These are phyloP conservation scores for Acronicta leporina DNA, from an alignment of 2,888 invertebrate species.

Conservation along the genomic window DNA sequence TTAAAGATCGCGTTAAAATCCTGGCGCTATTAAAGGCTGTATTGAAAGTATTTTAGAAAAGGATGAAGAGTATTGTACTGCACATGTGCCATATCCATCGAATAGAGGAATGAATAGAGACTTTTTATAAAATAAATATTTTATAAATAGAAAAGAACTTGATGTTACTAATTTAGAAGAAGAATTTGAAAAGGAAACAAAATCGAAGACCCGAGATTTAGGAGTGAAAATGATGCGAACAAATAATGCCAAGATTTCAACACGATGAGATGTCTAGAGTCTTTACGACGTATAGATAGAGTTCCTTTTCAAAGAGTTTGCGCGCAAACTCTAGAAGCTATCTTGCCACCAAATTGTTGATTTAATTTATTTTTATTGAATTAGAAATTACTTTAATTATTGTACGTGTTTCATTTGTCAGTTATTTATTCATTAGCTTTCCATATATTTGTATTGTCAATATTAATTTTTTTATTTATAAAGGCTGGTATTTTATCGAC, in stretches of 20 bases:
- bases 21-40: constrained; percentile 39
- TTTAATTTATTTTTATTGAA: constrained; percentile 79
- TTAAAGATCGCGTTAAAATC: constrained; percentile 50
- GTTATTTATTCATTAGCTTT: too few relatives aligned
- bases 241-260: constrained; percentile 53
- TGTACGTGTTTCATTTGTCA: constrained; percentile 37
- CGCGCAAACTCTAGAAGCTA: constrained; percentile 79
- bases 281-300: constrained; percentile 63
- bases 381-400: constrained; percentile 56
- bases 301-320: constrained; percentile 75
- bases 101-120: neutral
- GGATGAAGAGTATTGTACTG: neutral
- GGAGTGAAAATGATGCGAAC: neutral
- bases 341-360: constrained; percentile 87
- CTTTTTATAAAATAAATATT: neutral
- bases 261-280: constrained; percentile 31
- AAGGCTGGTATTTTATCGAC: neutral
- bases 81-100: constrained; percentile 19
- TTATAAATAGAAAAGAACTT: neutral
- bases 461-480: neutral
- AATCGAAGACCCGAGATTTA: neutral
- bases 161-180: neutral
- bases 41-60: constrained; percentile 18
- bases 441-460: neutral
- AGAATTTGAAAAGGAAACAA: neutral